Percentiles rank a stretch among this genome's conserved stretches.
Conservation (phyloP, 1,140 invertebrate species). For the Bombus waltoni region DNA sequence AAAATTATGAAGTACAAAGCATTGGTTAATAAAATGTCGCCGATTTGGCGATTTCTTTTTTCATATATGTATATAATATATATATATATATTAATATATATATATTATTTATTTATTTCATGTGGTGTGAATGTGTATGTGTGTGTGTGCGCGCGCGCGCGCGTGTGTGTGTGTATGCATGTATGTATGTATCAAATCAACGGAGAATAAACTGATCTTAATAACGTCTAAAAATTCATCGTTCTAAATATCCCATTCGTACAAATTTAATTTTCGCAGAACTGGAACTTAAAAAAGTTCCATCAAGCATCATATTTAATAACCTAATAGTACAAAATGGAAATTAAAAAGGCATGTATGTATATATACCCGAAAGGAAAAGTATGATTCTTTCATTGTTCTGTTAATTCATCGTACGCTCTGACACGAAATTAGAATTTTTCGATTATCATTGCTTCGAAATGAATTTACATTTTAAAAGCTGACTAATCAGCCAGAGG, state of each 20-base stretch:
- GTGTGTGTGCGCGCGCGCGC: no score
- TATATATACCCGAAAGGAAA: background rate
- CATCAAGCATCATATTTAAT: conserved; percentile 17
- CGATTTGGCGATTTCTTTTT: background rate
- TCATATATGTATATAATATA: background rate
- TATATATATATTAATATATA: background rate
- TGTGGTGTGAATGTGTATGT: background rate
- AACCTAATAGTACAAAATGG: conserved; percentile 57
- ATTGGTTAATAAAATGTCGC: conserved; percentile 61
- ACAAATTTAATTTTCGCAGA: conserved; percentile 66
- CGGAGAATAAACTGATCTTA: conserved; percentile 47
- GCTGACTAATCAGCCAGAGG: background rate
- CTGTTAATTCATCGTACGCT: conserved; percentile 9
- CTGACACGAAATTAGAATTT: background rate
- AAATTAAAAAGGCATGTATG: conserved; percentile 23
- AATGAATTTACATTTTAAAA: background rate
- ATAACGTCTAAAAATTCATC: conserved; percentile 50
- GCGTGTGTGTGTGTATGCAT: background rate
- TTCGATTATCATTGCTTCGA: background rate
- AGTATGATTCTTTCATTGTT: conserved; percentile 19
- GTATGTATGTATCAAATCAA: conserved; percentile 45
- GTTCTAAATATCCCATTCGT: conserved; percentile 40
- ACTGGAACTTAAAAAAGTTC: conserved; percentile 9
- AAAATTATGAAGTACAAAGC: conserved; percentile 67
- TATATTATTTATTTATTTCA: no score